Conservation (phyloP, 1,140 invertebrate genomes). For the Drosophila orosa region DNA sequence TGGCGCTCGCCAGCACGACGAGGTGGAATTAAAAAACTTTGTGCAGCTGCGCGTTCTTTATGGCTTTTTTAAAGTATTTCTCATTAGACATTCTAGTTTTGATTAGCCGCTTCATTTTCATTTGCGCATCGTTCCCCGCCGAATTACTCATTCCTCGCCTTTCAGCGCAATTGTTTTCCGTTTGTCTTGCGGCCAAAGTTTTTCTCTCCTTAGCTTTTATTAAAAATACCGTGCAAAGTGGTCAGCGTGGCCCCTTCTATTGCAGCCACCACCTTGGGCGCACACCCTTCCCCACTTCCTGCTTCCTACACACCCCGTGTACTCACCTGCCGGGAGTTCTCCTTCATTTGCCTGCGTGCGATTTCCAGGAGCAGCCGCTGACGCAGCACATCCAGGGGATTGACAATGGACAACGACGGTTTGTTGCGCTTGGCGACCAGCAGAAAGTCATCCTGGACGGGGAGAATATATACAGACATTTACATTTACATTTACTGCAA, state of each 20-base stretch:
- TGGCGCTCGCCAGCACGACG: background rate
- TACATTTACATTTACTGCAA: slow-evolving; percentile 37
- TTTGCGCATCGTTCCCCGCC: slow-evolving; percentile 16
- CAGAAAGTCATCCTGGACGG: slow-evolving; percentile 45
- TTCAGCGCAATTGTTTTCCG: slow-evolving; percentile 50
- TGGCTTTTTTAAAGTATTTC: slow-evolving; percentile 51
- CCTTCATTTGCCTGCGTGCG: slow-evolving; percentile 89
- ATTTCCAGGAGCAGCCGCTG: slow-evolving; percentile 90
- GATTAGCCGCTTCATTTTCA: slow-evolving; percentile 60
- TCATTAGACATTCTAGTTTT: slow-evolving; percentile 74
- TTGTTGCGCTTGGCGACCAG: slow-evolving; percentile 85
- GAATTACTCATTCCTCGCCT: slow-evolving; percentile 47
- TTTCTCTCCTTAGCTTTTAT: slow-evolving; percentile 58
- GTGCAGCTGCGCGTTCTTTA: slow-evolving; percentile 29
- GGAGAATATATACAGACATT: slow-evolving; percentile 34
- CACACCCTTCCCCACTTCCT: background rate
- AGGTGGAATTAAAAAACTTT: slow-evolving; percentile 66
- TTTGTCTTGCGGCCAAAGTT: slow-evolving; percentile 62
- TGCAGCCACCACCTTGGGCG: slow-evolving; percentile 2
- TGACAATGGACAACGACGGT: slow-evolving; percentile 91
- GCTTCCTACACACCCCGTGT: background rate
- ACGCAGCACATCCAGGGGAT: slow-evolving; percentile 91
- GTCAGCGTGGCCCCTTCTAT: slow-evolving; percentile 25
- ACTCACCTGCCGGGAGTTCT: slow-evolving; percentile 86
- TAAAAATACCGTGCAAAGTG: slow-evolving; percentile 69